Conservation (phyloP, 1,140 invertebrate species). For the Helicoverpa armigera region DNA sequence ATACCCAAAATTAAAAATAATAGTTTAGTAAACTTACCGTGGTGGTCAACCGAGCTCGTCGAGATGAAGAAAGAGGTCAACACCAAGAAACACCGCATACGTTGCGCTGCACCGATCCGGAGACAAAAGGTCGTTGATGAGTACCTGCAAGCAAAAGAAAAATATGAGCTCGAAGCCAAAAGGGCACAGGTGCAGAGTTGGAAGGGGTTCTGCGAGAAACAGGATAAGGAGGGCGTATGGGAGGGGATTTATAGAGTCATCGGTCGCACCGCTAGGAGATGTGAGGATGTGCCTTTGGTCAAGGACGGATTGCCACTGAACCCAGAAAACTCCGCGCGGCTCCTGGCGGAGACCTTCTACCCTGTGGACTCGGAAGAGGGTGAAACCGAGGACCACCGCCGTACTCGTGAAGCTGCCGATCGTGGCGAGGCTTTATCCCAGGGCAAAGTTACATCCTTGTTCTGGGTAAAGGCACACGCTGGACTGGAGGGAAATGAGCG, state of each 20-base stretch:
- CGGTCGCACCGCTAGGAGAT: not conserved
- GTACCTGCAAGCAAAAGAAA: slow-evolving; percentile 34
- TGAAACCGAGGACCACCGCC: not conserved
- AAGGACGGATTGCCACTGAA: not conserved
- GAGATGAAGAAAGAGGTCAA: slow-evolving; percentile 30
- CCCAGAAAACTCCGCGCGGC: not conserved
- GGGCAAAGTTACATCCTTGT: too few relatives aligned
- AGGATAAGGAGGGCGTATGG: slow-evolving; percentile 26
- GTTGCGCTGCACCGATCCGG: slow-evolving; percentile 22
- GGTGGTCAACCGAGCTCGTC: slow-evolving; percentile 32
- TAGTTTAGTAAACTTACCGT: not conserved
- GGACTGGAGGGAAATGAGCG: too few relatives aligned
- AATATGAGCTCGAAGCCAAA: slow-evolving; percentile 14
- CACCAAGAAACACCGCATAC: slow-evolving; percentile 26
- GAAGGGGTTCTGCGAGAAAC: slow-evolving; percentile 41
- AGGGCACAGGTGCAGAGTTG: slow-evolving; percentile 20
- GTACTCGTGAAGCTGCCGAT: not conserved
- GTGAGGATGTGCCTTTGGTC: slow-evolving; percentile 7
- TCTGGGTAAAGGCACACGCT: too few relatives aligned
- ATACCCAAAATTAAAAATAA: slow-evolving; percentile 13
- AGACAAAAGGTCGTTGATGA: not conserved
- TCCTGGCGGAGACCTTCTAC: slow-evolving; percentile 41
- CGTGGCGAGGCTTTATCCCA: not conserved
- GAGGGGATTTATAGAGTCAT: slow-evolving; percentile 33
- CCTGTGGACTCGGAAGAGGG: not conserved